Conservation (phyloP, 2,797 vertebrate species). For the Myripristis murdjan region DNA sequence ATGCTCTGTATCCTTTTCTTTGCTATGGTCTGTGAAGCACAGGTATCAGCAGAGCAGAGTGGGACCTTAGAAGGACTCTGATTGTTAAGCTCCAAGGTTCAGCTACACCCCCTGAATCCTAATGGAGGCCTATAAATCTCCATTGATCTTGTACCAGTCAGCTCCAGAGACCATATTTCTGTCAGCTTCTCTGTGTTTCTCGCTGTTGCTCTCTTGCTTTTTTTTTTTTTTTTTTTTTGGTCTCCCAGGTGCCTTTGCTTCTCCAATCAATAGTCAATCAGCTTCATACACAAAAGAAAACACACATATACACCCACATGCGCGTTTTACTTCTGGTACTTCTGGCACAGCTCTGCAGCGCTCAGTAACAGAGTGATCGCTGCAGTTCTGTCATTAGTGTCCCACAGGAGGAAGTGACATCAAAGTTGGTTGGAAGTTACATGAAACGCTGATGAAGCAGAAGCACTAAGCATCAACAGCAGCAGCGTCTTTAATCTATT, state of each 20-base stretch:
- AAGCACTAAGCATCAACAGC: background rate
- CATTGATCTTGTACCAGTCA: background rate
- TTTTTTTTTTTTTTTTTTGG: conserved; percentile 8
- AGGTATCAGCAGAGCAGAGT: background rate
- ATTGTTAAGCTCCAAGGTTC: too few relatives aligned
- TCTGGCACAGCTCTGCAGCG: conserved; percentile 22
- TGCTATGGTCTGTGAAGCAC: background rate
- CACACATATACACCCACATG: background rate
- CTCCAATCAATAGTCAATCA: conserved; percentile 46
- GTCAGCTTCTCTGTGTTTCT: background rate
- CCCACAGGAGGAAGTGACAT: background rate
- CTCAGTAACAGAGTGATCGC: conserved; percentile 5
- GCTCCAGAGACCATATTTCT: background rate
- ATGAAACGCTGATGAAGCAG: background rate
- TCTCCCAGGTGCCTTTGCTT: background rate
- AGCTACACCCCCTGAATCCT: background rate
- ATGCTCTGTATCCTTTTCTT: background rate
- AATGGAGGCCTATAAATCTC: background rate
- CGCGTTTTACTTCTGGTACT: conserved; percentile 16
- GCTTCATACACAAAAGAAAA: background rate
- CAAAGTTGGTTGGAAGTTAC: background rate
- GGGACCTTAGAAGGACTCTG: too few relatives aligned
- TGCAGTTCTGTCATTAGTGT: conserved; percentile 10
- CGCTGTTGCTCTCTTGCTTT: background rate
- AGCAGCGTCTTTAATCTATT: background rate